Evolutionary conservation across 1,140 invertebrate genomes (phyloP).

Genomic region (Drosophila obscura): DNA sequence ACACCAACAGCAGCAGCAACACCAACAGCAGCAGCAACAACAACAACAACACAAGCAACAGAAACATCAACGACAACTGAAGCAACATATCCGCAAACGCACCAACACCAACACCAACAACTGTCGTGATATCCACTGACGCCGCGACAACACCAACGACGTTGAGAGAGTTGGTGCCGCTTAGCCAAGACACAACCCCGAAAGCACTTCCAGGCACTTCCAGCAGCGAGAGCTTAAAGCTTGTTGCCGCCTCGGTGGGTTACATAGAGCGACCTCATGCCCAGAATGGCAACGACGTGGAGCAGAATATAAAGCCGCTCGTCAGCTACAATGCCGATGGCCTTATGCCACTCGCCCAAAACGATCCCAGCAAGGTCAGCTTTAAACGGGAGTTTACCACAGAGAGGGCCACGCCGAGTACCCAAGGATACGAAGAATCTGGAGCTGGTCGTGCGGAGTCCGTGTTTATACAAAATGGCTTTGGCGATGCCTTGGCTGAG

Average conservation of each 20-base stretch:
- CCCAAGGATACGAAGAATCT: conserved; percentile 12
- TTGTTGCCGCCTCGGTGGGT: conserved; percentile 63
- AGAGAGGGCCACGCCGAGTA: conserved; percentile 39
- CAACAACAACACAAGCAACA: conserved; percentile 32
- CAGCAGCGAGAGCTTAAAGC: conserved; percentile 73
- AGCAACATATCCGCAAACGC: conserved; percentile 12
- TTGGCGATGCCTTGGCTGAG: conserved; percentile 53
- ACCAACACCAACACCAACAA: conserved; percentile 5
- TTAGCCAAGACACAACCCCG: conserved; percentile 61
- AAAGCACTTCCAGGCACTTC: conserved; percentile 51
- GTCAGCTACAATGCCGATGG: conserved; percentile 55
- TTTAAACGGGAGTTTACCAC: conserved; percentile 79
- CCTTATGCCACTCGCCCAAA: conserved; percentile 48
- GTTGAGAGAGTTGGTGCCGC: not conserved
- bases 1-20: conserved; percentile 23
- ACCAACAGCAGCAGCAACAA: conserved; percentile 4
- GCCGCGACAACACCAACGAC: conserved; percentile 37
- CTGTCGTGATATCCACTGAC: conserved; percentile 14
- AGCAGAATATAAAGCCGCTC: conserved; percentile 46
- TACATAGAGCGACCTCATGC: conserved; percentile 46
- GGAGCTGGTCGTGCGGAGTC: not conserved
- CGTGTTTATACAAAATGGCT: conserved; percentile 50
- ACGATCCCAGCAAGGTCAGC: conserved; percentile 78
- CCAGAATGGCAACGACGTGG: conserved; percentile 18
- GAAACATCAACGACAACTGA: conserved; percentile 8